phyloP scores from a whole-genome alignment of 2,113 vertebrate genomes.

The Marcusenius ussheri region DNA sequence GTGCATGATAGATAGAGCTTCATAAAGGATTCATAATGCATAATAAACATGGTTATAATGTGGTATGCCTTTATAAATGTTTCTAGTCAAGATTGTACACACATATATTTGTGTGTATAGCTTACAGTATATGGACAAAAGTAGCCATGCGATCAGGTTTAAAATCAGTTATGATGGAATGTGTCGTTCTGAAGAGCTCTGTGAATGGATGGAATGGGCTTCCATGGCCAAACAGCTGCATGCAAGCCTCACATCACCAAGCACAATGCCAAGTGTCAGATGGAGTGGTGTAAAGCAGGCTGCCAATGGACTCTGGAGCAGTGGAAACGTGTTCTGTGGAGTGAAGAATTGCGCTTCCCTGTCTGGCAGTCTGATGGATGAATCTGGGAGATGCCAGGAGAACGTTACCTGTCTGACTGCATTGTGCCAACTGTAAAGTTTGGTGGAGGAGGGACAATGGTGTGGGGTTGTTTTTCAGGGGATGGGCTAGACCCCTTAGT shows the following conservation, averaged over 20 bases:
- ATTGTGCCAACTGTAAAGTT: no score
- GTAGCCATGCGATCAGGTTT: neutral
- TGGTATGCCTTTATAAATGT: neutral
- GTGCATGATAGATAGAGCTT: neutral
- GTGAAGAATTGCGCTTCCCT: neutral
- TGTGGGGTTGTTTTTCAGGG: no score
- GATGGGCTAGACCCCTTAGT: no score
- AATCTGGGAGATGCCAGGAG: neutral
- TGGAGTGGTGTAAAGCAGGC: neutral
- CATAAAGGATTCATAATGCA: neutral
- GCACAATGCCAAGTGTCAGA: neutral
- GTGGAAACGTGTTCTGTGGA: neutral
- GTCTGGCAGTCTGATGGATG: neutral
- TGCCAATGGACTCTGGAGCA: neutral
- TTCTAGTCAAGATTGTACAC: neutral
- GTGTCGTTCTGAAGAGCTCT: neutral
- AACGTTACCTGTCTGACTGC: no score
- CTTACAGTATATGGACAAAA: neutral
- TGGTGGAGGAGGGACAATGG: no score
- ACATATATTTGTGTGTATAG: neutral
- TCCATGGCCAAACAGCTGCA: neutral
- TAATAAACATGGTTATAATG: neutral
- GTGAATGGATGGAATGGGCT: neutral
- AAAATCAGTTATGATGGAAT: neutral
- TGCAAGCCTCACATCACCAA: neutral